Base-by-base conservation (phyloP, 2,888 invertebrate genomes). In the Mellilla xanthometata region DNA sequence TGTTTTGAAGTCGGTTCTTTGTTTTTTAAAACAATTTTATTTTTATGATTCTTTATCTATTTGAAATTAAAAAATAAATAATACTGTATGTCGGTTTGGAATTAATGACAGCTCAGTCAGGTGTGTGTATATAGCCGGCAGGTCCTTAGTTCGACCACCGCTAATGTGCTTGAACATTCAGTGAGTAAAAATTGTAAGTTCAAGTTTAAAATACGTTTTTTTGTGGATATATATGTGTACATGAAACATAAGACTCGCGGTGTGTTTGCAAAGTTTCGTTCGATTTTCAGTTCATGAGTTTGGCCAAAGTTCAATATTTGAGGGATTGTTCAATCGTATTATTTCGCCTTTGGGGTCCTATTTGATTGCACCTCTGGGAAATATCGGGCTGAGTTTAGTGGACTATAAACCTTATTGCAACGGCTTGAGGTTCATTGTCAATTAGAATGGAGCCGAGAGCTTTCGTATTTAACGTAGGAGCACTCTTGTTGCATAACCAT, bases 281-380 rank as follows among this genome's bases (percentile, higher is more conserved):
- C 33, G 7, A 29, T 29, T 42, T 41, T 34, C 32, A 27, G 40
- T 38, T 22, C 30, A 38, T 41, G 38, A 41, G 42, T 26, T 43
- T 23, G 35, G 22, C 26, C 40, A 42, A 49, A 49, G 29, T 51
- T 46, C 42, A 36, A 42, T 48, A 38, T 51, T 42, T 51, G 48
- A 42, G 36, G 29, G 41, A 52, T 49, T 49, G 49, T 36, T 48
- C 52, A 44, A 54, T 52, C 43, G 45, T 50, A 50, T 39, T 48
- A 46, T 49, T 42, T 40, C 40, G 39, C 52, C 41, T 49, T 49
- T 39, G 39, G 32, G 47, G 51, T 41, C 40, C 33, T 42, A 42
- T 52, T 54, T 55, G 50, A 54, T 47, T 54, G 47, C 47, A 48
- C 51, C 34, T 30, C 26, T 19, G 49, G 47, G 42, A 44, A 47